Evolutionary conservation across 2,888 invertebrate species (phyloP).

Genomic region (Luffia ferchaultella): DNA sequence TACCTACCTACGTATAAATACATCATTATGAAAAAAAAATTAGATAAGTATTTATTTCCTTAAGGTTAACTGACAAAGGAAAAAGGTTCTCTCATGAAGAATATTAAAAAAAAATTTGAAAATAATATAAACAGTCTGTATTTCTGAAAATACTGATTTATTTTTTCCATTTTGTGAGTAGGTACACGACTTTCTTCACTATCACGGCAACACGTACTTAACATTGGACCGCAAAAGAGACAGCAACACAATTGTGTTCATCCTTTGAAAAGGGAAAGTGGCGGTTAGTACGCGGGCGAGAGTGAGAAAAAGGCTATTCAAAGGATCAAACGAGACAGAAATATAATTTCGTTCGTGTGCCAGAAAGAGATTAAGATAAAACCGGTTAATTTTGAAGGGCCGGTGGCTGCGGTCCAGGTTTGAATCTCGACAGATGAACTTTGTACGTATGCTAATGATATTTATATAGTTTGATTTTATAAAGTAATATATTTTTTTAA

Average conservation of each 20-base stretch:
- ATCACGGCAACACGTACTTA: not conserved
- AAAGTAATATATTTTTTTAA: too few species aligned
- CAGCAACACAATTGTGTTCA: slow-evolving; percentile 25
- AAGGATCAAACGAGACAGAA: slow-evolving; percentile 37
- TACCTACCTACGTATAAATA: too few species aligned
- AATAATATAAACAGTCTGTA: too few species aligned
- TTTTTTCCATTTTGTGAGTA: too few species aligned
- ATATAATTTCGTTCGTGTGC: slow-evolving; percentile 15
- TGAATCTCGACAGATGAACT: slow-evolving; percentile 7
- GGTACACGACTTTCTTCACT: not conserved
- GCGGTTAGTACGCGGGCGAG: slow-evolving; percentile 46
- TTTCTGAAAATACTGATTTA: too few species aligned
- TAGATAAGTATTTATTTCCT: too few species aligned
- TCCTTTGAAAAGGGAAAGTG: slow-evolving; percentile 67
- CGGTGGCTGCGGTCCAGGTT: slow-evolving; percentile 41
- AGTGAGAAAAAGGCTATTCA: slow-evolving; percentile 61
- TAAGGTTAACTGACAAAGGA: too few species aligned
- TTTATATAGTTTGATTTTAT: slow-evolving; percentile 9
- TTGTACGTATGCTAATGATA: slow-evolving; percentile 8
- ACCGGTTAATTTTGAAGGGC: slow-evolving; percentile 66
- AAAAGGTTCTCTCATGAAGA: too few species aligned
- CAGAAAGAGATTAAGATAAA: slow-evolving; percentile 29
- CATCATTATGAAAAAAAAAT: too few species aligned
- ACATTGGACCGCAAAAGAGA: not conserved
- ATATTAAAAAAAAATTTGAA: too few species aligned